These are phyloP conservation scores for Odontamblyopus rebecca DNA, from an alignment of 2,797 vertebrate species.

Conservation along the genomic window DNA sequence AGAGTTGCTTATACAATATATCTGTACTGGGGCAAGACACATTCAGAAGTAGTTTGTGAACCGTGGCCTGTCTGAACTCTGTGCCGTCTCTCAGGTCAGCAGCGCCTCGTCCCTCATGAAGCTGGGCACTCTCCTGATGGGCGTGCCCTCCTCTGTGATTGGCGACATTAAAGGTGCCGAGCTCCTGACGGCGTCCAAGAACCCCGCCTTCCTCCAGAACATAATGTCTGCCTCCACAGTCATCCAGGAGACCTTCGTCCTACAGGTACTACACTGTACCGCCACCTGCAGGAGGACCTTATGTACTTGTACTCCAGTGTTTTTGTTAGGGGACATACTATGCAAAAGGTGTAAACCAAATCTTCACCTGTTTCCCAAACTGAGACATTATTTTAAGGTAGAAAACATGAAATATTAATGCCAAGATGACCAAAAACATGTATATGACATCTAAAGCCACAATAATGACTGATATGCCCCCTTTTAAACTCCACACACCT, in stretches of 20 bases:
- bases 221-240: constrained; percentile 42
- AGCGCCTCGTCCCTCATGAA: neutral
- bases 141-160: constrained; percentile 50
- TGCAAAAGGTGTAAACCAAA: too few relatives aligned
- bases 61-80: neutral
- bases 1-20: too few relatives aligned
- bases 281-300: neutral
- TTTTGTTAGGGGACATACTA: neutral
- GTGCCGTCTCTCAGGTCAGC: constrained; percentile 51
- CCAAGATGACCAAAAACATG: too few relatives aligned
- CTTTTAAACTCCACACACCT: too few relatives aligned
- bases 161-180: constrained; percentile 13
- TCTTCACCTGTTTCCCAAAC: too few relatives aligned
- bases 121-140: constrained; percentile 68
- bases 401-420: too few relatives aligned
- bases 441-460: too few relatives aligned
- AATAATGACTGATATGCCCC: too few relatives aligned
- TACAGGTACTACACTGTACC: constrained; percentile 53
- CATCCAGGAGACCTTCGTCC: constrained; percentile 58
- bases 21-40: too few relatives aligned
- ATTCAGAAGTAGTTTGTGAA: neutral
- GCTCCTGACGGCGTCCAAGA: constrained; percentile 39
- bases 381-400: too few relatives aligned
- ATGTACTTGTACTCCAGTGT: neutral
- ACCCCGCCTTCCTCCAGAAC: constrained; percentile 41